Evolutionary conservation across 2,113 vertebrate species (phyloP), one percentile per base, ranked within the genome.

Genomic region (Spermophilus dauricus): DNA sequence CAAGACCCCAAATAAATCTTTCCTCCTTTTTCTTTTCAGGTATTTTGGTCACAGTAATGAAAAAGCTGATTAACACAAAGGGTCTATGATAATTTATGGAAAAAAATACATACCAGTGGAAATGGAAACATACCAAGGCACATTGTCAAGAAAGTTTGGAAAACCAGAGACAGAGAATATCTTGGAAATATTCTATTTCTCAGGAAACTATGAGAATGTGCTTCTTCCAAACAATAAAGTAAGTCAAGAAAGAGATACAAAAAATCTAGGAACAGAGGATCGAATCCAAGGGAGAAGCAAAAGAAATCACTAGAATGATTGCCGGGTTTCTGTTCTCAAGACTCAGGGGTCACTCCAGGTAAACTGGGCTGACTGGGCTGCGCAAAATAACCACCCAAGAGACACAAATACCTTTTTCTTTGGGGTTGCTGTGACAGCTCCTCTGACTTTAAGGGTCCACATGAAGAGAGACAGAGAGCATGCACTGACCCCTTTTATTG

Each of bases 221-320:
- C 28, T 77, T 86, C 39, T 95, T 48, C 37, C 26, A 94, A 94
- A 65, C 32, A 93, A 94, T 65, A 8, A 51, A 95, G 28, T 58
- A 75, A 85, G 56, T 56, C 48, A 89, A 89, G 20, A 78, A 82
- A 91, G 17, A 69, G 20, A 37, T 39, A 63, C 18, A 87, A 34
- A 45, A 4, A 56, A 86, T 65, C 69, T 17, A 73, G 67, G 48
- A 86, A 42, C 24, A 76, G 45, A 63, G 37, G 69, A 45, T 42
- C 45, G n/a, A 77, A 89, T 53, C 26, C 48, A 78, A 22, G 42
- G 56, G 61, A 84, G 7, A 65, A 77, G 24, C 81, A 76, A 81
- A 39, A 3, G 14, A 37, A 70, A 22, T 65, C n/a, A 77, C 45
- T 78, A 56, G 2, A 67, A 90, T 1, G 45, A 45, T 45, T 45